phyloP scores from a whole-genome alignment of 2,113 vertebrate species.

The Balaeniceps rex region DNA sequence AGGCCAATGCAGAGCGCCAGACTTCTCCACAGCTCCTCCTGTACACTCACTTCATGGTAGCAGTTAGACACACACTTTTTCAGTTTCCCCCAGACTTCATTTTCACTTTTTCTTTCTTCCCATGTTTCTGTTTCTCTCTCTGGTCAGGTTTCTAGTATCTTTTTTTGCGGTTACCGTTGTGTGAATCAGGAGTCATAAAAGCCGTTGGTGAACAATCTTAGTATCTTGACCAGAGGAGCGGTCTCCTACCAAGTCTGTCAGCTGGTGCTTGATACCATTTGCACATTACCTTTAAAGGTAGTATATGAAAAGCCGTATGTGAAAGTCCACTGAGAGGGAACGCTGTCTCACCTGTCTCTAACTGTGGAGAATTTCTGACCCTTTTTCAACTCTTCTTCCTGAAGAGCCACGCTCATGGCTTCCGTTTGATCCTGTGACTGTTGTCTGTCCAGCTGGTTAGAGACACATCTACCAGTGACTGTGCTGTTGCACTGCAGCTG shows the following conservation, averaged over 20 bases:
- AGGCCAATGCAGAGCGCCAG: not conserved
- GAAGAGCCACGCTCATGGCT: not conserved
- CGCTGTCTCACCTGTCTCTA: not conserved
- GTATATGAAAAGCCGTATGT: not conserved
- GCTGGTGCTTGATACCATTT: not conserved
- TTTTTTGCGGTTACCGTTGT: not conserved
- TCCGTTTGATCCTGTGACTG: fast-evolving
- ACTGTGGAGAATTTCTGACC: not conserved
- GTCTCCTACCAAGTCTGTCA: not conserved
- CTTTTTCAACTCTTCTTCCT: not conserved
- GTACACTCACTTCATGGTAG: not conserved
- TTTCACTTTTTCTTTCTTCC: not conserved
- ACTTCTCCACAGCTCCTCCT: not conserved
- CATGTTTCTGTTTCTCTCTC: not conserved
- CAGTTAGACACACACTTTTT: not conserved
- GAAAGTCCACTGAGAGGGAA: not conserved
- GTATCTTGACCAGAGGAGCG: not conserved
- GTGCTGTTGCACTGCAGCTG: not conserved
- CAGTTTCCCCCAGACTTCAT: not conserved
- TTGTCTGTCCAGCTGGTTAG: not conserved
- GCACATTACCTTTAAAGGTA: not conserved
- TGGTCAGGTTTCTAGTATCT: not conserved
- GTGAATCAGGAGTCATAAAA: not conserved
- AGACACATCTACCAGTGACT: not conserved
- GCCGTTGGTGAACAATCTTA: fast-evolving